Base-by-base conservation (phyloP, 2,888 invertebrate genomes). In the Patella ulyssiponensis region DNA sequence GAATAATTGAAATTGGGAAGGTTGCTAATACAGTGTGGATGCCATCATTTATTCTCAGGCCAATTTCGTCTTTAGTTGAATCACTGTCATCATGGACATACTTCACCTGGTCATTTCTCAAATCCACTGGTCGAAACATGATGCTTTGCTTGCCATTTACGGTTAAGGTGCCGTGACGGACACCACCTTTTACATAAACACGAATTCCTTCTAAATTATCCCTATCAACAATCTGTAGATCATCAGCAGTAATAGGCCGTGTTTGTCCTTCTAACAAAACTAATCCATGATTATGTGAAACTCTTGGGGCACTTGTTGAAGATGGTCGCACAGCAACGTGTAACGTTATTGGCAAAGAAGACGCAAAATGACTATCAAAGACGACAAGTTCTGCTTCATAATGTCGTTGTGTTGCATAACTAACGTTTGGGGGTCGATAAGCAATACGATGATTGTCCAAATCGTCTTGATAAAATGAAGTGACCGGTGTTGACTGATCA, bases 231-330 rank as follows among this genome's bases (percentile, higher is more conserved):
- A 91, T 86, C 77, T 88, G 86, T 15, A 91, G 81, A 74, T 90
- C 84, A 51, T 86, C 81, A 17, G 82, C 71, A 1, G 86, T 86
- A 69, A 92, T 87, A 51, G 86, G 81, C n/a, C 89, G 81, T 11
- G 88, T 88, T 77, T 90, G 90, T 3, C 92, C 92, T 84, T 91
- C 91, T 52, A 89, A 82, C 17, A 92, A 83, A 3, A 88, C 85
- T 56, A 92, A 83, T 0, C 90, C 90, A 7, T 83, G 86, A 82
- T 90, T 90, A 75, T 84, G 82, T 5, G 89, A 86, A 2, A 91
- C 87, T 20, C 89, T 82, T 2, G 91, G 92, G 52, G 88, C 88
- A 53, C 82, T 86, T 7, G 90, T 89, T 54, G 86, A 86, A 0
- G 90, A 86, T 14, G 91, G 88, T 20, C 88, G 80, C 5, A 91